Percentiles rank a stretch among this genome's conserved stretches.
phyloP scores from a whole-genome alignment of 2,113 vertebrate genomes.

The Jacana jacana region DNA sequence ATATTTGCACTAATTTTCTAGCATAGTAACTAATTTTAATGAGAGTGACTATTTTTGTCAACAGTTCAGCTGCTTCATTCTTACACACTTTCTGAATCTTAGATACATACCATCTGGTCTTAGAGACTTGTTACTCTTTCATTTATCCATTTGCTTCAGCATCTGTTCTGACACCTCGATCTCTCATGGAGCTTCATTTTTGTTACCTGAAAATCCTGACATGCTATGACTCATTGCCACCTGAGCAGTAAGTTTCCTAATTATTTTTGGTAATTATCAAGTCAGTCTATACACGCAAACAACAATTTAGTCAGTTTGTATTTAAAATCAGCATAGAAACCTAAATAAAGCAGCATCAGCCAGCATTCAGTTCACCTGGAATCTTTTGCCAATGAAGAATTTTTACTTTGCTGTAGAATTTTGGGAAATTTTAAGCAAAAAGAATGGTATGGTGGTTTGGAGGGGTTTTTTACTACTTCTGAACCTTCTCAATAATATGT shows the following conservation, averaged over 20 bases:
- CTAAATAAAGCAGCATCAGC: not conserved
- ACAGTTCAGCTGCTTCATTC: conserved; percentile 54
- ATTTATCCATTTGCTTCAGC: conserved; percentile 44
- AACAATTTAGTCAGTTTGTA: not conserved
- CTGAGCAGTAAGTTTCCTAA: not conserved
- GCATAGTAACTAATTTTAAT: conserved; percentile 60
- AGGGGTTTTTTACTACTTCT: not conserved
- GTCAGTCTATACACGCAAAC: not conserved
- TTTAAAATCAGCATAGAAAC: not conserved
- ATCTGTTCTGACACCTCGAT: conserved; percentile 12
- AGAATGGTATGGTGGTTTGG: not conserved
- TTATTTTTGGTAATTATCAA: not conserved
- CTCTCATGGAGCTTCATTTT: not conserved
- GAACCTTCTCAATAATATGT: not conserved
- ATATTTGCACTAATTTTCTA: conserved; percentile 48
- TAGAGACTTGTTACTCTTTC: conserved; percentile 52
- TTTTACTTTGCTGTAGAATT: not conserved
- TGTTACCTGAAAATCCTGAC: conserved; percentile 32
- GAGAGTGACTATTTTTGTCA: conserved; percentile 30
- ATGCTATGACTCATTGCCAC: not conserved
- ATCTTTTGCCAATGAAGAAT: not conserved
- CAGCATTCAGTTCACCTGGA: not conserved
- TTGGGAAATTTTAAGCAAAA: not conserved
- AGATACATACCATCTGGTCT: conserved; percentile 50
- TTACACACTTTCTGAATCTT: conserved; percentile 48